Percentiles rank a stretch among this genome's conserved stretches.
phyloP scores from a whole-genome alignment of 2,888 invertebrate genomes.

The Tanypteryx hageni region DNA sequence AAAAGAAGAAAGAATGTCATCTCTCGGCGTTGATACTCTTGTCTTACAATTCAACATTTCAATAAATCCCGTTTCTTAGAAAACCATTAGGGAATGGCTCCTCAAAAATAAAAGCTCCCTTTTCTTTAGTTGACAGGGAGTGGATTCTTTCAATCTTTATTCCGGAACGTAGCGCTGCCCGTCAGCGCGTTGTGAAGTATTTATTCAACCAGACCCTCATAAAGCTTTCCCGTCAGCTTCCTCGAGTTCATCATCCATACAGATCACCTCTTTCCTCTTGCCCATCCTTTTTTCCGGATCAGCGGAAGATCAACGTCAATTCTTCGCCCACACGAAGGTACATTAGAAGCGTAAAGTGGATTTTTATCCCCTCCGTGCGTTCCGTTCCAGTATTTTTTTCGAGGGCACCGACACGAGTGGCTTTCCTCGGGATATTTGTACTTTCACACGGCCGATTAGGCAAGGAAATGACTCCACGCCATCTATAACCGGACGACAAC shows the following conservation, averaged over 20 bases:
- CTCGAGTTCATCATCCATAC: not conserved
- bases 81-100: no score
- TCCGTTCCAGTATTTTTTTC: not conserved
- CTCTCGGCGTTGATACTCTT: no score
- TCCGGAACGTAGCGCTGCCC: not conserved
- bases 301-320: slow-evolving; percentile 24
- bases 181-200: not conserved
- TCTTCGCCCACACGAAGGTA: not conserved
- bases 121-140: no score
- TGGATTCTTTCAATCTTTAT: no score
- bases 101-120: no score
- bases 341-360: not conserved
- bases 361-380: not conserved
- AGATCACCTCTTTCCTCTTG: not conserved
- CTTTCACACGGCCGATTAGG: not conserved
- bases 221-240: not conserved
- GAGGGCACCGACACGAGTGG: not conserved
- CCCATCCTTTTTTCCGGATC: slow-evolving; percentile 9
- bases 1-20: no score
- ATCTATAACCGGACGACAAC: no score
- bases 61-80: no score
- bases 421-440: not conserved
- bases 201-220: not conserved
- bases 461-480: no score
- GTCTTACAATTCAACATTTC: no score